Evolutionary conservation across 2,797 vertebrate genomes (phyloP).

Genomic region (Schizopygopsis malacanthus): DNA sequence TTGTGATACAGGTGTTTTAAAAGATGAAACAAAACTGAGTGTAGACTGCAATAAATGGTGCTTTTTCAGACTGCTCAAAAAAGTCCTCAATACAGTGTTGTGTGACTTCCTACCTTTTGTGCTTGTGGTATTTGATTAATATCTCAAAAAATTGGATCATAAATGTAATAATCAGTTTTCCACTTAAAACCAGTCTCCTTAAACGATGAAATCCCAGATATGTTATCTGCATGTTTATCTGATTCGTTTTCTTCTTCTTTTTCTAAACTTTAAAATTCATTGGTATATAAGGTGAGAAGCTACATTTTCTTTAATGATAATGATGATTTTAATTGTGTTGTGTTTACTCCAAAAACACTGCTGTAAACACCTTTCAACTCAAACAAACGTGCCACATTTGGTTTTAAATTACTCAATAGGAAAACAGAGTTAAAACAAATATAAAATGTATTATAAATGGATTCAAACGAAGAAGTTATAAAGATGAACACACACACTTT

Average conservation of each 20-base stretch:
- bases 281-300: not conserved
- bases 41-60: slow-evolving; percentile 81
- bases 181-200: not conserved
- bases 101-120: not conserved
- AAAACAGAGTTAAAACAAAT: not conserved
- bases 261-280: not conserved
- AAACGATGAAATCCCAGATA: not conserved
- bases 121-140: not conserved
- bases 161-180: not conserved
- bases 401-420: not conserved
- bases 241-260: not conserved
- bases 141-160: too few relatives aligned
- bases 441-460: not conserved
- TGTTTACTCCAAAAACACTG: not conserved
- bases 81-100: slow-evolving; percentile 12
- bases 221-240: not conserved
- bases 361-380: not conserved
- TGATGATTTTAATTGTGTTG: not conserved
- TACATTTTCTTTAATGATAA: not conserved
- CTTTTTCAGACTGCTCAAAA: slow-evolving; percentile 78
- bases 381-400: not conserved
- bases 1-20: slow-evolving; percentile 51
- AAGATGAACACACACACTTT: slow-evolving; percentile 13
- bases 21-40: slow-evolving; percentile 23
- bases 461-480: not conserved